Base-by-base conservation (phyloP, 2,888 invertebrate species). In the Microctonus brassicae region DNA sequence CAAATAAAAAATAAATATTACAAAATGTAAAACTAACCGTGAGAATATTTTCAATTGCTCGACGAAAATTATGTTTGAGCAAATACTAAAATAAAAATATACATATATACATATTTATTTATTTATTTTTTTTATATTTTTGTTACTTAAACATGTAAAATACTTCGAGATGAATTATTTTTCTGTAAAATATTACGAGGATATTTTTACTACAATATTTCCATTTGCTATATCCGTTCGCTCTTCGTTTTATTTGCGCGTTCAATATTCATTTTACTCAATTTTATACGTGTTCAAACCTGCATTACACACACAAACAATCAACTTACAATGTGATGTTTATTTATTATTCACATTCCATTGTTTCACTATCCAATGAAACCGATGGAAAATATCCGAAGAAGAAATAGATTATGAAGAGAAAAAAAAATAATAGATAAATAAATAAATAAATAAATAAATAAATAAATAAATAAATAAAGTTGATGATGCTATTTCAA, bases 401-500 rank as follows among this genome's bases (percentile, higher is more conserved):
- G 47, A 47, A 47, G 10, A 36, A 24, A 68, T 42, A 58, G 58
- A 60, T 39, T 33, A 26, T 33, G 33, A 20, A 39, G 57, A 53
- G 36, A 33, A 26, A 24, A 26, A 57, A n/a, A n/a, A n/a, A n/a
- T n/a, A n/a, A n/a, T n/a, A n/a, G n/a, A n/a, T n/a, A n/a, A n/a
- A n/a, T n/a, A n/a, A n/a, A n/a, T n/a, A n/a, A n/a, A n/a, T n/a
- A n/a, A n/a, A n/a, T n/a, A n/a, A n/a, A n/a, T n/a, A n/a, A n/a
- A n/a, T n/a, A n/a, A n/a, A n/a, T n/a, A n/a, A n/a, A n/a, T n/a
- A n/a, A 26, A 20, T 17, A 11, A 17, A 64, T 29, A 52, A 34
- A 69, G 52, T 33, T 60, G 53, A 69, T 69, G 69, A 69, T 69
- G 67, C 67, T 36, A 33, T 74, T 77, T 78, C 73, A n/a, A n/a